phyloP scores from a whole-genome alignment of 2,113 vertebrate genomes.

The Neomonachus schauinslandi region DNA sequence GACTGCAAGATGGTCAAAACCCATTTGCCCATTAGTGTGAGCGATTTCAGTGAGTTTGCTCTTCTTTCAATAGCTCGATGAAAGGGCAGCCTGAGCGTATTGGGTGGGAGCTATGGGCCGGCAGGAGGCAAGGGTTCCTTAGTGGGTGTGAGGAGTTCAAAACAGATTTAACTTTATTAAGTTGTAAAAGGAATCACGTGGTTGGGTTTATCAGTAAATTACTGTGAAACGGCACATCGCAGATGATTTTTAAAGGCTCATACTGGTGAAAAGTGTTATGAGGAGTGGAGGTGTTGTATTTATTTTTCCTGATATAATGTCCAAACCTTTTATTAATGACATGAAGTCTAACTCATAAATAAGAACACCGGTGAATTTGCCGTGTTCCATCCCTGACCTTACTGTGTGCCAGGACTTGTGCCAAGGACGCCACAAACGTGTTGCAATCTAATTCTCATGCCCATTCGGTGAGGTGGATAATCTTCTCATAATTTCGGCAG shows the following conservation, averaged over 20 bases:
- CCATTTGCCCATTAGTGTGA: not conserved
- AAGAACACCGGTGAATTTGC: not conserved
- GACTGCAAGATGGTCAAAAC: slow-evolving; percentile 20
- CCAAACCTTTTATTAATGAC: not conserved
- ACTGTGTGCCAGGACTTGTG: not conserved
- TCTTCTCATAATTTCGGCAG: not conserved
- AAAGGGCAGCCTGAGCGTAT: not conserved
- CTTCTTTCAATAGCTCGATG: not conserved
- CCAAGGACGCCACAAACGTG: not conserved
- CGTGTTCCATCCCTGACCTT: not conserved
- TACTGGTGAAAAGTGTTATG: not conserved
- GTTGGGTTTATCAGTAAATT: not conserved
- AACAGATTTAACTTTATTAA: not conserved
- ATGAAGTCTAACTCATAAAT: not conserved
- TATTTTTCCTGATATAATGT: not conserved
- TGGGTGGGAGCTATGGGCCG: not conserved
- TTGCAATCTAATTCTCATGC: not conserved
- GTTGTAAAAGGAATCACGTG: not conserved
- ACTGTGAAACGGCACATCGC: not conserved
- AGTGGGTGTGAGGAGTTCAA: not conserved
- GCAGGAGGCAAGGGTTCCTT: not conserved
- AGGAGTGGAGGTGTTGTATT: not conserved
- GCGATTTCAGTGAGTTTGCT: slow-evolving; percentile 1
- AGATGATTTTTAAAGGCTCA: slow-evolving; percentile 10
- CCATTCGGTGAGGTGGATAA: not conserved